Percentiles rank a stretch among this genome's conserved stretches.
Evolutionary conservation across 2,888 invertebrate genomes (phyloP).

Genomic region (Apamea monoglypha): DNA sequence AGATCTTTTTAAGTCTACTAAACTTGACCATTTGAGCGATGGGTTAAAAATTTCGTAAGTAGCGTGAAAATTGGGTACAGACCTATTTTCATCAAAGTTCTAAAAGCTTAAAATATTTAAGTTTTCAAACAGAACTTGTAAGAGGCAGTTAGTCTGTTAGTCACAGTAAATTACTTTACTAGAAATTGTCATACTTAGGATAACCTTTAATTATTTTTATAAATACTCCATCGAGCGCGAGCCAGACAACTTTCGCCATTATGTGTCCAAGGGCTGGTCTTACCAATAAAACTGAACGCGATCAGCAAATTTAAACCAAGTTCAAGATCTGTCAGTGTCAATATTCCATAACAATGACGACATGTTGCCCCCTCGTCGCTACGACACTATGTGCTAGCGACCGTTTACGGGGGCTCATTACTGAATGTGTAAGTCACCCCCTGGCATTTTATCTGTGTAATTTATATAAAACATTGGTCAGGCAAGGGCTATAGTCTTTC

Average conservation of each 20-base stretch:
- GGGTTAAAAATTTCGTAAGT: background rate
- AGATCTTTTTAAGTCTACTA: background rate
- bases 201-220: background rate
- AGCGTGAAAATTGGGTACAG: conserved; percentile 25
- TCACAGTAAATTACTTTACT: conserved; percentile 54
- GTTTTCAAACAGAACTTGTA: conserved; percentile 42
- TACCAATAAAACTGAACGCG: background rate
- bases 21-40: background rate
- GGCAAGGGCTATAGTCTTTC: too few species aligned
- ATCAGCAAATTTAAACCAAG: background rate
- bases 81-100: conserved; percentile 28
- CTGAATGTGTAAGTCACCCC: too few species aligned
- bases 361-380: too few species aligned
- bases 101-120: conserved; percentile 40
- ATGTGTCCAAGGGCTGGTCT: background rate
- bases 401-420: too few species aligned
- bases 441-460: too few species aligned
- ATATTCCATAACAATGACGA: background rate
- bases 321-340: background rate
- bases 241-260: background rate
- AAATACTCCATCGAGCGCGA: background rate
- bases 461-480: too few species aligned
- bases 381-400: too few species aligned
- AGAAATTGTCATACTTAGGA: conserved; percentile 54
- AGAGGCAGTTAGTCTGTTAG: conserved; percentile 59